Percentiles rank a stretch among this genome's conserved stretches.
phyloP scores from a whole-genome alignment of 1,140 invertebrate species.

The Coelopa frigida region DNA sequence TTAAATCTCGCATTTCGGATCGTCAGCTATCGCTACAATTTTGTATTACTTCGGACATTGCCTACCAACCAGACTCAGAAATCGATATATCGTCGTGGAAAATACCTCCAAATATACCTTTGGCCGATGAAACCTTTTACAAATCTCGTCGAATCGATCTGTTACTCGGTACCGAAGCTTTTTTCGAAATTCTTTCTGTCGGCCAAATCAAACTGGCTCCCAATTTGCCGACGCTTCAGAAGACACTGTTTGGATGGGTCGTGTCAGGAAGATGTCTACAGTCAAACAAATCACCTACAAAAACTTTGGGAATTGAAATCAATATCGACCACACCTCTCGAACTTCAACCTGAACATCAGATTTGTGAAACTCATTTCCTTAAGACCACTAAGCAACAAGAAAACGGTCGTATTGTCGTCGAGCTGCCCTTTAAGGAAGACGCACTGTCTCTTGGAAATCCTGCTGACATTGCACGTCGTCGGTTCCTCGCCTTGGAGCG shows the following conservation, averaged over 20 bases:
- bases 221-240: slow-evolving; percentile 21
- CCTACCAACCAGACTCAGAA: slow-evolving; percentile 13
- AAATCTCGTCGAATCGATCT: slow-evolving; percentile 23
- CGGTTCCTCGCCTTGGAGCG: slow-evolving; percentile 21
- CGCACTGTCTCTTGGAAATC: too few relatives aligned
- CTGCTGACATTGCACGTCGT: slow-evolving; percentile 15
- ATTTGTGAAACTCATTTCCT: too few relatives aligned
- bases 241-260: slow-evolving; percentile 33
- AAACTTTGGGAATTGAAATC: too few relatives aligned
- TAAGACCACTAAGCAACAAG: too few relatives aligned
- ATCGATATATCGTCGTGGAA: slow-evolving; percentile 12
- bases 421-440: too few relatives aligned
- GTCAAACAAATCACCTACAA: neutral
- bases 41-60: slow-evolving; percentile 11
- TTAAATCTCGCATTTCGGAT: slow-evolving; percentile 4
- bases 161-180: slow-evolving; percentile 26
- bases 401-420: too few relatives aligned
- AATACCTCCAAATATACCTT: slow-evolving; percentile 17
- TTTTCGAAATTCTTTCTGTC: slow-evolving; percentile 27
- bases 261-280: slow-evolving; percentile 8
- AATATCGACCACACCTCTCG: too few relatives aligned
- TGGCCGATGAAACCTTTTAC: slow-evolving; percentile 28
- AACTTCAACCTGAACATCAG: too few relatives aligned
- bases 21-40: slow-evolving; percentile 5
- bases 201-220: slow-evolving; percentile 22